Conservation (phyloP, 2,888 invertebrate genomes). For the Microctonus brassicae region DNA sequence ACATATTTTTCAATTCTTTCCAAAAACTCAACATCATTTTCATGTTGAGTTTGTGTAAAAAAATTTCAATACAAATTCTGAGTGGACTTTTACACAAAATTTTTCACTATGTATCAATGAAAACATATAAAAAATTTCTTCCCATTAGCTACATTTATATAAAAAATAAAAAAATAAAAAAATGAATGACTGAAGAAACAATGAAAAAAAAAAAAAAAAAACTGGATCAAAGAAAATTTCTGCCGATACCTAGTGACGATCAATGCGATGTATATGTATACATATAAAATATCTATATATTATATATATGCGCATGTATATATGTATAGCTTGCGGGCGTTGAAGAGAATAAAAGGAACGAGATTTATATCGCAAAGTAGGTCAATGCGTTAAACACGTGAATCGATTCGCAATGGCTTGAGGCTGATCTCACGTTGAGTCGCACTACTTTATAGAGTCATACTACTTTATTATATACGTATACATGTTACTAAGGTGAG, state of each 20-base stretch:
- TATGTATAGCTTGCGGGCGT: constrained; percentile 26
- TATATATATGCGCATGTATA: no score
- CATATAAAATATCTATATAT: no score
- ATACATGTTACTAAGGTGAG: no score
- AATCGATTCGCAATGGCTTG: constrained; percentile 49
- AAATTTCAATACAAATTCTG: no score
- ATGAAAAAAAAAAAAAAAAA: neutral
- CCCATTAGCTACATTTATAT: neutral
- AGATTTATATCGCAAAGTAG: constrained; percentile 55
- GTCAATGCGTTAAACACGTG: constrained; percentile 55
- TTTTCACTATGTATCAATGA: no score
- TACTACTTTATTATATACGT: no score
- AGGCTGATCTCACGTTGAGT: constrained; percentile 29
- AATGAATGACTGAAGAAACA: neutral
- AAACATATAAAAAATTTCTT: no score
- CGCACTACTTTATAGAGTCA: constrained; percentile 23
- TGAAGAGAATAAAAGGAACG: constrained; percentile 45
- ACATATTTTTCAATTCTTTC: no score
- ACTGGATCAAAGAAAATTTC: neutral
- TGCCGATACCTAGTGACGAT: neutral
- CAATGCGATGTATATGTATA: no score
- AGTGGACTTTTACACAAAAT: no score
- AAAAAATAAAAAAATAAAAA: neutral
- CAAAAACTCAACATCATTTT: no score
- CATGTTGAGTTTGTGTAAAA: no score